Base-by-base conservation (phyloP, 1,140 invertebrate genomes). In the Monochamus saltuarius region DNA sequence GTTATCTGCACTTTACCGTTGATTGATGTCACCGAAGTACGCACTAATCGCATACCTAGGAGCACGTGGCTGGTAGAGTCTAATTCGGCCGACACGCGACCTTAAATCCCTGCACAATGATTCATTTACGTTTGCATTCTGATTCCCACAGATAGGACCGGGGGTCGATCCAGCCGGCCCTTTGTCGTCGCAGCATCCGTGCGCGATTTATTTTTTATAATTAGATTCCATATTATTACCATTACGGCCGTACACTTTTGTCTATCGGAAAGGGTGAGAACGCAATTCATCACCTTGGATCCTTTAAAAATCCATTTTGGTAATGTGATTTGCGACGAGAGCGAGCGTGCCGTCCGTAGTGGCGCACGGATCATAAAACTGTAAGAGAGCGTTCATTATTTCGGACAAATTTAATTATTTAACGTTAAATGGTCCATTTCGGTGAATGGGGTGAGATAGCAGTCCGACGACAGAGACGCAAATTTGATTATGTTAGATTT, bases 1-100 rank as follows among this genome's bases (percentile, higher is more conserved):
- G 64, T 69, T 67, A 69, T 69, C 67, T 67, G 42, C 67, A 61
- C 67, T 64, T 66, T 66, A 66, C 67, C 65, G 65, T 68, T 68
- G 67, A 68, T 68, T 61, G 66, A 68, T 68, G 66, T 66, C 67
- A 58, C 61, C 60, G 60, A 59, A 49, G 52, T 59, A 45, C 51
- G 53, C 58, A 62, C 67, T 69, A 69, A 69, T 69, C 67, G 65
- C 42, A 54, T 69, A 69, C 67, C 67, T 69, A 67, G 39, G 54
- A 60, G 63, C 67, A 67, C 67, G 67, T 69, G 67, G 22, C 67
- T 49, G 45, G 34, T 46, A 42, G 16, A 60, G 53, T 45, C 59
- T 57, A 55, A 61, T 60, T 66, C 64, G 52, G 58, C 29, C 22
- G 67, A 47, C 63, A 64, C 67, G 57, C 57, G 62, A 65, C 65